Evolutionary conservation across 2,888 invertebrate species (phyloP).

Genomic region (Orchesella flavescens): DNA sequence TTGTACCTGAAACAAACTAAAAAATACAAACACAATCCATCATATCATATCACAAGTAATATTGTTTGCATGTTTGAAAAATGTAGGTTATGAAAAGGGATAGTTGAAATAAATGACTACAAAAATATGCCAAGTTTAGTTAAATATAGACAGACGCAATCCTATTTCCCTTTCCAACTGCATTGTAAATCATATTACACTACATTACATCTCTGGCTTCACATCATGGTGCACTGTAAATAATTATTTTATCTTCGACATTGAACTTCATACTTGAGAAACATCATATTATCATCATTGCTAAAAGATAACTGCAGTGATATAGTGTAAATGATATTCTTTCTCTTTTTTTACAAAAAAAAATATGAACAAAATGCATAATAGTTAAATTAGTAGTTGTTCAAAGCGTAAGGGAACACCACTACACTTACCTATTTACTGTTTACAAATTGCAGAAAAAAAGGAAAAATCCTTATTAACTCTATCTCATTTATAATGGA

Average conservation of each 20-base stretch:
- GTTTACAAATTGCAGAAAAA: too few species aligned
- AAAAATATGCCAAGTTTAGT: slow-evolving; percentile 26
- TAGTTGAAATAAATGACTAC: slow-evolving; percentile 37
- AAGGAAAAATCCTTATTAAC: background rate
- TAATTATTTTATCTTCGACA: slow-evolving; percentile 22
- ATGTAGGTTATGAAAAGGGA: slow-evolving; percentile 59
- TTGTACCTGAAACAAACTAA: too few species aligned
- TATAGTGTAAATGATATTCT: slow-evolving; percentile 5
- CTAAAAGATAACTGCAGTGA: slow-evolving; percentile 10
- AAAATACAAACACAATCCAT: too few species aligned
- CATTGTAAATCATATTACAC: slow-evolving; percentile 6
- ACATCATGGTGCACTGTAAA: background rate
- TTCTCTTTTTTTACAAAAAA: background rate
- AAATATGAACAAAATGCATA: background rate
- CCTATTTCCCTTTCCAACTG: slow-evolving; percentile 42
- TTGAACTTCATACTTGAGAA: slow-evolving; percentile 21
- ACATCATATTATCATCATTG: slow-evolving; percentile 10
- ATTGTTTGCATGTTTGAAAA: background rate
- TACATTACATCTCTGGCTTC: background rate
- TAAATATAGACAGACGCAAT: background rate
- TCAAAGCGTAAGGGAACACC: too few species aligned
- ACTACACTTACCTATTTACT: too few species aligned
- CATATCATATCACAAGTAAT: too few species aligned
- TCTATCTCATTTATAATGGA: background rate
- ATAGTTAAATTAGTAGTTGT: background rate